Evolutionary conservation across 2,888 invertebrate species (phyloP).

Genomic region (Alloscopus bannaensis): DNA sequence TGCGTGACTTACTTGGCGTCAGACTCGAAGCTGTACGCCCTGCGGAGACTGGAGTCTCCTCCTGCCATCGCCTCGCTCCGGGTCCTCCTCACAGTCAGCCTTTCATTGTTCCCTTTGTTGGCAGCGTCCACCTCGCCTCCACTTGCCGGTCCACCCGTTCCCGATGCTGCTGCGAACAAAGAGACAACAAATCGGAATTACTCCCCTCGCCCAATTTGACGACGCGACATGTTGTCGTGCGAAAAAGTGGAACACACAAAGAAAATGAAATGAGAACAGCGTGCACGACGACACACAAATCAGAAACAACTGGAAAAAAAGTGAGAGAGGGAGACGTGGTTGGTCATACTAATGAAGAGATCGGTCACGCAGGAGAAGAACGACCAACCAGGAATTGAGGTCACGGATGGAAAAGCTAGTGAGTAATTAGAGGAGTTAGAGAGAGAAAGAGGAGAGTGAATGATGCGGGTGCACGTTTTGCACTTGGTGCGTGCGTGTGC

Average conservation of each 20-base stretch:
- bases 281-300: background rate
- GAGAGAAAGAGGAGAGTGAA: conserved; percentile 7
- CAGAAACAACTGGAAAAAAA: conserved; percentile 2
- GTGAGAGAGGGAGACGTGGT: background rate
- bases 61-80: conserved; percentile 66
- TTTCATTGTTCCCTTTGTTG: conserved; percentile 60
- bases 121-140: conserved; percentile 25
- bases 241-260: background rate
- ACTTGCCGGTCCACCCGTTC: conserved; percentile 34
- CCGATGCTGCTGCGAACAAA: conserved; percentile 26
- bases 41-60: conserved; percentile 83
- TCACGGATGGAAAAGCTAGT: too few species aligned
- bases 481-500: background rate
- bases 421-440: background rate
- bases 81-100: conserved; percentile 68
- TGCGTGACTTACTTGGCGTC: conserved; percentile 91
- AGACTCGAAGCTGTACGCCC: conserved; percentile 91
- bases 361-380: too few species aligned
- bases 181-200: background rate
- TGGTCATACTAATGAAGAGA: background rate
- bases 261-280: background rate
- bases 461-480: background rate
- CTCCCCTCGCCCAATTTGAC: background rate
- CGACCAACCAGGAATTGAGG: too few species aligned
- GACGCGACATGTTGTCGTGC: too few species aligned